Evolutionary conservation across 2,888 invertebrate genomes (phyloP), one percentile per base, ranked within the genome.

Genomic region (Hyposoter dolosus): DNA sequence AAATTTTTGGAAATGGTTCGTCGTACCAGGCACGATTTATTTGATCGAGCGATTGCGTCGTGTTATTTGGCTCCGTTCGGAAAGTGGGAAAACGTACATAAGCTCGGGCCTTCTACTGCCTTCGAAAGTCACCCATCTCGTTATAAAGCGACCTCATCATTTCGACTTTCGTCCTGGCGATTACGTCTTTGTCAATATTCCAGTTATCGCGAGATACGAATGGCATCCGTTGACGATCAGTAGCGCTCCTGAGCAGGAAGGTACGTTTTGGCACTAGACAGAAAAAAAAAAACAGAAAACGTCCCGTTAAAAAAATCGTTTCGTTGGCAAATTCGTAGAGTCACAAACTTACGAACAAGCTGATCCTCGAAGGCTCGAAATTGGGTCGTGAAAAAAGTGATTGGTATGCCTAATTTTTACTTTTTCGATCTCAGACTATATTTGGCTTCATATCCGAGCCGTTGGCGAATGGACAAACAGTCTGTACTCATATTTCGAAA

Each of bases 221-320:
- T 99, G 99, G 99, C 99, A 99, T 95, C 99, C 99, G 0, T 99
- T 99, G 92, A 99, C 99, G 0, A 97, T 99, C 88, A 99, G 98
- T 95, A 98, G 98, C 90, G 98, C 99, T 9, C 99, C 99, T 0
- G 99, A 99, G 93, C 97, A 98, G 93, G 97, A 97, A 95, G 97
- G 98, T 97, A 91, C 89, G 71, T 78, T 56, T 12, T 23, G n/a
- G 9, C 19, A 12, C 12, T 32, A 60, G 3, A 23, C 15, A 23
- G 28, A 28, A 28, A 23, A 7, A 28, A 23, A 7, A 32, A 32
- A 12, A 1, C 15, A 12, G 7, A 12, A 66, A 66, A 28, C 17
- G 35, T 17, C 15, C 3, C 35, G 19, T 43, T 1, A 7, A 53
- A 53, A 19, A 53, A 53, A 53, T 23, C n/a, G 23, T 56, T 56